Evolutionary conservation across 2,888 invertebrate genomes (phyloP), one percentile per base, ranked within the genome.

Genomic region (Encarsia formosa): DNA sequence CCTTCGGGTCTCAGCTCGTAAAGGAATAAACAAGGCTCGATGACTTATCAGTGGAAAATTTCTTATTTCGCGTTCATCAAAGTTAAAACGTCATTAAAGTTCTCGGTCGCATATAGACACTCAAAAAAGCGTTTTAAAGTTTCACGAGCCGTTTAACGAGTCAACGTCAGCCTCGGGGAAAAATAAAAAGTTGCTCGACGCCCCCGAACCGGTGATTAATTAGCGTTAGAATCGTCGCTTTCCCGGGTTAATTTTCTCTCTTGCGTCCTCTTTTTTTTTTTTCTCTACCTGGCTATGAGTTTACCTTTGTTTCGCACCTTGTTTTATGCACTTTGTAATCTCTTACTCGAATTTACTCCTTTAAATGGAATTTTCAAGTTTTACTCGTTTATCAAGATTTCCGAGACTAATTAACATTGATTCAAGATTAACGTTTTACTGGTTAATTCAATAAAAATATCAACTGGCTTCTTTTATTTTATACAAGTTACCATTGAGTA

Each of bases 31-130:
- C 32, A n/a, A 15, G 41, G 24, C 42, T 49, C 42, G 39, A 48
- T 52, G 38, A 52, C 35, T 52, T 48, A 48, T 52, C 35, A 52
- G n/a, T 48, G 48, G 34, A 48, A 48, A 48, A 48, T n/a, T 52
- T 52, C 43, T 48, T 26, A 42, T 47, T 41, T 31, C 42, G 47
- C 18, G 42, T 52, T 52, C 52, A 52, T 52, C 48, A 52, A 52
- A 52, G 52, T 52, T 52, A 52, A 52, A 52, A 47, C 43, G 39
- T 52, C 43, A 34, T 52, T 52, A 52, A 52, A 52, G 47, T 48
- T 52, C 52, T 24, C 26, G 47, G 40, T 41, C 34, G 32, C 43
- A 26, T 26, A 32, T 23, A 40, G 15, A 32, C 16, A 24, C 46
- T 18, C 32, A 6, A 11, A 41, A 15, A 46, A 45, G 26, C 46